A percentile compares a stretch with the other conserved stretches of the same genome.
Evolutionary conservation across 2,797 vertebrate species (phyloP).

Genomic region (Jordanella pulchra): DNA sequence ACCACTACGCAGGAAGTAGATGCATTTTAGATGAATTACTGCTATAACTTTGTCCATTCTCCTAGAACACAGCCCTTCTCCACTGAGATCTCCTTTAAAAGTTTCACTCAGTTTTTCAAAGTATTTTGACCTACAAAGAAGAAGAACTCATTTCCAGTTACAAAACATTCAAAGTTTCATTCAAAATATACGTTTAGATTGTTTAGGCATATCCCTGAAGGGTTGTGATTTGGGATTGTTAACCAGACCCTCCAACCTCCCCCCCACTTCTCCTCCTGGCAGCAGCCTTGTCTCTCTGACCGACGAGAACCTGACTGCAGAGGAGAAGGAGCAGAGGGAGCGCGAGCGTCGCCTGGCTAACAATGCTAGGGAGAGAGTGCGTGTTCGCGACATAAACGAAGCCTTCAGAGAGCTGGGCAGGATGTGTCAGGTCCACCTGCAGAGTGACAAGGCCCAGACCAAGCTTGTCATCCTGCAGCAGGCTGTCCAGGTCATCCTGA

Average conservation of each 20-base stretch:
- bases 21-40: not conserved
- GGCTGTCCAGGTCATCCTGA: conserved; percentile 98
- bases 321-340: conserved; percentile 98
- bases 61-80: conserved; percentile 49
- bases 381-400: conserved; percentile 99
- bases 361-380: conserved; percentile 96
- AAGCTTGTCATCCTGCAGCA: conserved; percentile 99
- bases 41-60: conserved; percentile 30
- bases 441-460: conserved; percentile 99
- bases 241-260: conserved; percentile 63
- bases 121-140: not conserved
- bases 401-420: conserved; percentile 99
- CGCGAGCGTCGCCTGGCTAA: conserved; percentile 96
- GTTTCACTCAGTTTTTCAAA: conserved; percentile 16
- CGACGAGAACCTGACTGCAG: conserved; percentile 94
- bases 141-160: conserved; percentile 9
- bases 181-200: conserved; percentile 13
- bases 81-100: conserved; percentile 57
- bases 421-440: conserved; percentile 98
- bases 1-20: conserved; percentile 4
- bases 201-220: conserved; percentile 35
- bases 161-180: not conserved
- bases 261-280: conserved; percentile 58
- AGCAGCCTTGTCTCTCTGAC: conserved; percentile 74
- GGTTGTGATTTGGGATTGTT: conserved; percentile 74